A percentile compares a stretch with the other conserved stretches of the same genome.
These are phyloP conservation scores for Zygothrica quintamaculata DNA, from an alignment of 2,888 invertebrate species.

Conservation along the genomic window DNA sequence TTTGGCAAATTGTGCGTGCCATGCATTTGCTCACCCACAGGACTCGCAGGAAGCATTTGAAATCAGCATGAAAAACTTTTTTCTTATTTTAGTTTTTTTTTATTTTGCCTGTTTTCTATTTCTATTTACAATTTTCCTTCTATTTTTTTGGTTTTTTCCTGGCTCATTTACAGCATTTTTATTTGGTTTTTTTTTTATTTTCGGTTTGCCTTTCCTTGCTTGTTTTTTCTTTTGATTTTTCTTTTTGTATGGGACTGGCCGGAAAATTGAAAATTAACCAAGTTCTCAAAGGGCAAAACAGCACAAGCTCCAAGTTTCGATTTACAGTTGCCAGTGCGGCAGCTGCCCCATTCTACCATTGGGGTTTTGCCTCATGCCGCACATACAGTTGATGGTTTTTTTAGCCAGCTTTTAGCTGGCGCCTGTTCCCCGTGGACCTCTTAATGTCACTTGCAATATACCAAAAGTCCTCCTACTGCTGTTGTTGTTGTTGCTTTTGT, in stretches of 20 bases:
- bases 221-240: constrained; percentile 22
- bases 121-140: background rate
- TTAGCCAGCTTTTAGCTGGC: constrained; percentile 12
- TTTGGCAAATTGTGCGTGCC: constrained; percentile 75
- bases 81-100: no score
- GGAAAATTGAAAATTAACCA: constrained; percentile 73
- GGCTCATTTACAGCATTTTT: constrained; percentile 55
- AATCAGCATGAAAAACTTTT: constrained; percentile 43
- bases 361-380: constrained; percentile 34
- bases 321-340: constrained; percentile 31
- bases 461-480: constrained; percentile 19
- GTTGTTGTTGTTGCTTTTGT: no score
- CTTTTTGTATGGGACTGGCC: constrained; percentile 17
- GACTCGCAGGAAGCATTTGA: constrained; percentile 38
- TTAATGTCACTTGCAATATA: constrained; percentile 63
- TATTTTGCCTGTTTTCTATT: constrained; percentile 1
- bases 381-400: constrained; percentile 18
- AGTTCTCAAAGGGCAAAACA: constrained; percentile 35
- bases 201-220: constrained; percentile 14
- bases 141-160: constrained; percentile 27
- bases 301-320: constrained; percentile 34
- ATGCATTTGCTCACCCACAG: constrained; percentile 40
- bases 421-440: constrained; percentile 52
- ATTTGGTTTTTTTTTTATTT: constrained; percentile 22
- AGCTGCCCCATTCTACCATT: constrained; percentile 13